phyloP scores from a whole-genome alignment of 2,888 invertebrate species.

The Chouioia cunea region DNA sequence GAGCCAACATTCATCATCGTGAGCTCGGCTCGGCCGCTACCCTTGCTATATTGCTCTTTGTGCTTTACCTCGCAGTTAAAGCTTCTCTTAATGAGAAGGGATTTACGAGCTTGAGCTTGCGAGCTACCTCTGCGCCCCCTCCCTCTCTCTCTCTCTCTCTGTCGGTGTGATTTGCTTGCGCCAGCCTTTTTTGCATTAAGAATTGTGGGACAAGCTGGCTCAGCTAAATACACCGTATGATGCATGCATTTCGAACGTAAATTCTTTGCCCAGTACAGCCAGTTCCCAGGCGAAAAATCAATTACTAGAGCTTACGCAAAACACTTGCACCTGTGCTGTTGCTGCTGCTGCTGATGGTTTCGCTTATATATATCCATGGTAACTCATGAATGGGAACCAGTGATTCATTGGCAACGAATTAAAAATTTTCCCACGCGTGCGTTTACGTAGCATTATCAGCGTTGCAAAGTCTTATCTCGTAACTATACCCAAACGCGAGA shows the following conservation, averaged over 20 bases:
- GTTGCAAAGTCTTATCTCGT: conserved; percentile 7
- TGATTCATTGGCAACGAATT: background rate
- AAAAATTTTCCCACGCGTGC: conserved; percentile 28
- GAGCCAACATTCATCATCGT: conserved; percentile 28
- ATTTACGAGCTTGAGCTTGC: conserved; percentile 21
- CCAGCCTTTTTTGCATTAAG: no score
- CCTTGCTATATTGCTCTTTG: conserved; percentile 18
- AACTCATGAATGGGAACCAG: no score
- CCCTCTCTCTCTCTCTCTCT: background rate
- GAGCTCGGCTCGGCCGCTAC: background rate
- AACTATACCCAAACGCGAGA: background rate
- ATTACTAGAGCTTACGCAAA: no score
- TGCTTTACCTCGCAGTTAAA: conserved; percentile 18
- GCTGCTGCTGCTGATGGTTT: no score
- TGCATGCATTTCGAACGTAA: no score
- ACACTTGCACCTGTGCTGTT: no score
- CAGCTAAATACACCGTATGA: no score
- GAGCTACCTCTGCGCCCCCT: background rate
- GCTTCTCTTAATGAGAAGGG: conserved; percentile 32
- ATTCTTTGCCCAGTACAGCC: no score
- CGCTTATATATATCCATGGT: no score
- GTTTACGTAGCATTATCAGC: conserved; percentile 15
- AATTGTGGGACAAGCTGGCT: no score
- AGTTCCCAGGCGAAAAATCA: no score
- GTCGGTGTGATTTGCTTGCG: no score